Evolutionary conservation across 2,888 invertebrate genomes (phyloP), one percentile per base, ranked within the genome.

Genomic region (Philereme vetulata): DNA sequence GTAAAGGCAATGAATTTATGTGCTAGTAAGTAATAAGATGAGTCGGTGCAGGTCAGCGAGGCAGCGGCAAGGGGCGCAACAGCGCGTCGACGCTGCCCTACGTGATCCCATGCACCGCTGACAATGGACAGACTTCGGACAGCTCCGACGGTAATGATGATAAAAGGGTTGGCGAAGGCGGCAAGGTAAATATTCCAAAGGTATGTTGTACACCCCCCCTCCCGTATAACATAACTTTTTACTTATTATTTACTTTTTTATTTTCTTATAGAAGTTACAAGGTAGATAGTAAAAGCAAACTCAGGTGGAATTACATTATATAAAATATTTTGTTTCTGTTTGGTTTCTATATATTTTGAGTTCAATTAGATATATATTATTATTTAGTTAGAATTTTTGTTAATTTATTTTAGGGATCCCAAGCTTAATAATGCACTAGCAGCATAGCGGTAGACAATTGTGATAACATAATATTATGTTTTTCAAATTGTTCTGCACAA

Each of bases 91-190:
- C 92, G 5, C 74, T 93, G 65, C 93, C 93, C 1, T 93, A 93
- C 72, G 89, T 93, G 34, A 88, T 93, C 40, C 92, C 92, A 1
- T 91, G 91, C 70, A 90, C 90, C 8, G 77, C 79, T 8, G 91
- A 90, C 72, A 74, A 86, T 0, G 91, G 91, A 0, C 91, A 90
- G 66, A 86, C 88, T 4, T 90, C 90, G 3, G 90, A 91, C 70
- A 90, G 89, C 71, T 90, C 91, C 3, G 90, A 92, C 58, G 90
- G 90, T 48, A 84, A 77, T 10, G 91, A 91, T 40, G 91, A 91
- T 66, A 91, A 90, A 65, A 75, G 87, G 56, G 48, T 74, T 38
- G 78, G 75, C 33, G 90, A 89, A 55, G 83, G 81, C 43, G 82
- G 84, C 68, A 93, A 88, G 93, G 93, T 89, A 80, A 66, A 64